phyloP scores from a whole-genome alignment of 2,797 vertebrate genomes.

The Furcifer pardalis region DNA sequence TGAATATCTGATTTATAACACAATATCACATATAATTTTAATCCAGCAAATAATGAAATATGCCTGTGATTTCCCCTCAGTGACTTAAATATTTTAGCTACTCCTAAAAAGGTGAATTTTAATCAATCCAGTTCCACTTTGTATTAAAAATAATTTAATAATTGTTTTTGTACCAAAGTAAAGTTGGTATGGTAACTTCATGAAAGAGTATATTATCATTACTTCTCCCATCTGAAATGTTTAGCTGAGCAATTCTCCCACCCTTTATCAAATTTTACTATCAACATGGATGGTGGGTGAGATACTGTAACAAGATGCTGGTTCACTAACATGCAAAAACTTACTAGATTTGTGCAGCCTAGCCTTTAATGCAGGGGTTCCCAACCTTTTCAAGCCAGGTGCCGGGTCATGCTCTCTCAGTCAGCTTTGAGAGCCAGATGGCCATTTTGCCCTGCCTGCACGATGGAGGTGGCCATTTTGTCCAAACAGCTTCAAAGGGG shows the following conservation, averaged over 20 bases:
- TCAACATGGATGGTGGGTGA: background rate
- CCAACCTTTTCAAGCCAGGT: too few relatives aligned
- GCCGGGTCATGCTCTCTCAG: too few relatives aligned
- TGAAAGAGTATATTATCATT: background rate
- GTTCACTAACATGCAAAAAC: background rate
- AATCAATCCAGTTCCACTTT: background rate
- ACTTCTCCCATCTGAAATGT: background rate
- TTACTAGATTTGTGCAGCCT: too few relatives aligned
- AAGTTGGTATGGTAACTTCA: background rate
- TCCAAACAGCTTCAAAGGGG: too few relatives aligned
- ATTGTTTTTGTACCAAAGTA: background rate
- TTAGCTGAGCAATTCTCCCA: background rate
- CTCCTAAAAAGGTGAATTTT: background rate
- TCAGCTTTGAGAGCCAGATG: too few relatives aligned
- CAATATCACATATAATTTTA: background rate
- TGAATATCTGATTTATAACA: too few relatives aligned
- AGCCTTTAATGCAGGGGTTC: too few relatives aligned
- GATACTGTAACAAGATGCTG: background rate
- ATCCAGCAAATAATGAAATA: background rate
- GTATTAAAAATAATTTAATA: background rate
- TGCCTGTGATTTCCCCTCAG: background rate
- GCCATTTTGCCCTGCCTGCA: too few relatives aligned
- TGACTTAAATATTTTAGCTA: background rate
- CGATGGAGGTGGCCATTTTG: too few relatives aligned
- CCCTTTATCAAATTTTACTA: background rate